A percentile compares a stretch with the other conserved stretches of the same genome.
Conservation (phyloP, 2,113 vertebrate species). For the Etheostoma spectabile region DNA sequence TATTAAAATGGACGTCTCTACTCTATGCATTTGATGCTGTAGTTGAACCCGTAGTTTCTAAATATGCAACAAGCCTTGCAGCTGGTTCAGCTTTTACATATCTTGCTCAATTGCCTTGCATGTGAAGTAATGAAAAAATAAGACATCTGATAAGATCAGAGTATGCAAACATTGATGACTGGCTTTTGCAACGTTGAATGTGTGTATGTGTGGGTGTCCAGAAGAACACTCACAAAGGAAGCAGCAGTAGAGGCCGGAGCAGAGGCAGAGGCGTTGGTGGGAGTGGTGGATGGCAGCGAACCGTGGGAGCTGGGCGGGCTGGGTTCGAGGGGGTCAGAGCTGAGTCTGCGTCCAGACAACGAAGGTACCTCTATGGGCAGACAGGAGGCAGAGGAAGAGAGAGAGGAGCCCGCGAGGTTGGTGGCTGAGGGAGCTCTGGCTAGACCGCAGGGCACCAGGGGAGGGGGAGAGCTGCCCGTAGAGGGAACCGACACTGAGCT, state of each 20-base stretch:
- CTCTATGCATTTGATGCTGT: neutral
- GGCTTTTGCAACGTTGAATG: neutral
- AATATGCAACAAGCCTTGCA: neutral
- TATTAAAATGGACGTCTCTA: neutral
- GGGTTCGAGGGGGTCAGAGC: slow-evolving; percentile 69
- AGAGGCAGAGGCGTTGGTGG: slow-evolving; percentile 53
- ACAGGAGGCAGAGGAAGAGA: slow-evolving; percentile 70
- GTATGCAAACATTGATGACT: neutral
- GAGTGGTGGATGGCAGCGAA: slow-evolving; percentile 57
- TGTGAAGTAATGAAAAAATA: neutral
- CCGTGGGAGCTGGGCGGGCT: slow-evolving; percentile 72
- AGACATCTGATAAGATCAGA: neutral
- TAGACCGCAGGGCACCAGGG: slow-evolving; percentile 71
- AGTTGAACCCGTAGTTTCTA: neutral
- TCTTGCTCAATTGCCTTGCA: too few species aligned
- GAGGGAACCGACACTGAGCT: slow-evolving; percentile 78
- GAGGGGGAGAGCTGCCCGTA: slow-evolving; percentile 73
- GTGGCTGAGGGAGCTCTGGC: slow-evolving; percentile 68
- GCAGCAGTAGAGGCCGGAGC: slow-evolving; percentile 57
- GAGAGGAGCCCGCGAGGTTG: slow-evolving; percentile 67
- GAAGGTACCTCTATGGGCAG: slow-evolving; percentile 77
- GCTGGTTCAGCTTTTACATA: neutral
- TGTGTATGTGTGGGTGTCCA: neutral
- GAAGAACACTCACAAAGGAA: slow-evolving; percentile 71
- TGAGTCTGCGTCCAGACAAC: slow-evolving; percentile 46